Evolutionary conservation across 2,113 vertebrate species (phyloP).

Genomic region (Crotophaga sulcirostris): DNA sequence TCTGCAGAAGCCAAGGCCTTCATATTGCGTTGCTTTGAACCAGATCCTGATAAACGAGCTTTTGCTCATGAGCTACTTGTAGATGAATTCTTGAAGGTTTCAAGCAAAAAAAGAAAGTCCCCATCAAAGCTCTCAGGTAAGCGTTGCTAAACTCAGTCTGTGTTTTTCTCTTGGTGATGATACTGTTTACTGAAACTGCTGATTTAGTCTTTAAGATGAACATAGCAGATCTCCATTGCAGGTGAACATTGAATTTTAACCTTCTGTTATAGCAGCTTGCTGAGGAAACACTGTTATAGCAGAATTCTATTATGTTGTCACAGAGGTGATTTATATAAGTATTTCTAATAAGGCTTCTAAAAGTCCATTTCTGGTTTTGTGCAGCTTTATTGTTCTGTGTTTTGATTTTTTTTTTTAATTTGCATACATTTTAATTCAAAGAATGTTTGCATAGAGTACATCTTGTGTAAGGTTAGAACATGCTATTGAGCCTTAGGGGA

Average conservation of each 20-base stretch:
- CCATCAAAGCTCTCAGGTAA: slow-evolving; percentile 87
- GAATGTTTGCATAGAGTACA: neutral
- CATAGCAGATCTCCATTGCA: neutral
- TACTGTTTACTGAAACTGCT: neutral
- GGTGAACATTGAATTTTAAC: neutral
- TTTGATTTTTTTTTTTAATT: neutral
- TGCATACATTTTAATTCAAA: neutral
- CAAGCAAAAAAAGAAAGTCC: slow-evolving; percentile 92
- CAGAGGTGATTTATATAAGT: neutral
- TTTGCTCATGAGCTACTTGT: slow-evolving; percentile 88
- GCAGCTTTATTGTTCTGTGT: neutral
- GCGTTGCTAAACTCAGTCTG: neutral
- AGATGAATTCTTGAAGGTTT: slow-evolving; percentile 96
- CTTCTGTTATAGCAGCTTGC: neutral
- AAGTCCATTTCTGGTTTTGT: neutral
- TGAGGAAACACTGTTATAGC: neutral
- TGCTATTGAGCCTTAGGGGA: neutral
- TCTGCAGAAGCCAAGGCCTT: slow-evolving; percentile 95
- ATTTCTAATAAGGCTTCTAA: neutral
- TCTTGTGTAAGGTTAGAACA: neutral
- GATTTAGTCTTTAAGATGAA: neutral
- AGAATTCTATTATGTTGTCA: neutral
- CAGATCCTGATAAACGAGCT: slow-evolving; percentile 90
- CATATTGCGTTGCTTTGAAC: slow-evolving; percentile 95
- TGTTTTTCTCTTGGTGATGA: neutral